Conservation (phyloP, 64 coral and sea anemone species). For the Dendrophyllia cribrosa region DNA sequence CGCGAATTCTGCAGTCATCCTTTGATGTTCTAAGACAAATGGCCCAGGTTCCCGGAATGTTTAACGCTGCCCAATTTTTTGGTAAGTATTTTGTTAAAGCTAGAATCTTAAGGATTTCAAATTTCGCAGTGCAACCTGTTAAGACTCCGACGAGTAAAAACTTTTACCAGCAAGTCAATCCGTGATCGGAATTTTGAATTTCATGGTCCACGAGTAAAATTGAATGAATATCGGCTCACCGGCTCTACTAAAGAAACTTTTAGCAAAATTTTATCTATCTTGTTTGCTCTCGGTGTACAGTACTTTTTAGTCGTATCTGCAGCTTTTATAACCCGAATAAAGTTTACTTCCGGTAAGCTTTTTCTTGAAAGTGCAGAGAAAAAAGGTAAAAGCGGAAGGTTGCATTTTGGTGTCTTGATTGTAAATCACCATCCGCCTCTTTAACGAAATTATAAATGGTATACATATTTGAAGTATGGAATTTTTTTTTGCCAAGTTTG, state of each 20-base stretch:
- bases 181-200: not conserved
- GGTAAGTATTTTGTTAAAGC: not conserved
- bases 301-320: not conserved
- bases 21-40: not conserved
- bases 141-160: not conserved
- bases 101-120: not conserved
- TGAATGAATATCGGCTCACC: constrained; percentile 6
- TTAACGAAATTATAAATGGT: too few species aligned
- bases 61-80: constrained; percentile 18
- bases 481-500: too few species aligned
- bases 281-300: not conserved
- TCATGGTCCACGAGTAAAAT: not conserved
- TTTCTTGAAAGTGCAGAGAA: not conserved
- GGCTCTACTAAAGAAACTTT: not conserved
- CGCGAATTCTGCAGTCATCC: not conserved
- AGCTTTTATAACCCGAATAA: not conserved
- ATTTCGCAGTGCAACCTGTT: not conserved
- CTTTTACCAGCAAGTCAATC: not conserved
- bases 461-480: too few species aligned
- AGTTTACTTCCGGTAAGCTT: constrained; percentile 33
- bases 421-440: not conserved
- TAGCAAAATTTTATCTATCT: not conserved
- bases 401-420: not conserved
- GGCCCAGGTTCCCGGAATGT: constrained; percentile 10
- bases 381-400: not conserved